Evolutionary conservation across 30 jellyfish, hydroid and myxozoan species (phyloP), one percentile per base, ranked within the genome.

Genomic region (Morbakka virulenta): DNA sequence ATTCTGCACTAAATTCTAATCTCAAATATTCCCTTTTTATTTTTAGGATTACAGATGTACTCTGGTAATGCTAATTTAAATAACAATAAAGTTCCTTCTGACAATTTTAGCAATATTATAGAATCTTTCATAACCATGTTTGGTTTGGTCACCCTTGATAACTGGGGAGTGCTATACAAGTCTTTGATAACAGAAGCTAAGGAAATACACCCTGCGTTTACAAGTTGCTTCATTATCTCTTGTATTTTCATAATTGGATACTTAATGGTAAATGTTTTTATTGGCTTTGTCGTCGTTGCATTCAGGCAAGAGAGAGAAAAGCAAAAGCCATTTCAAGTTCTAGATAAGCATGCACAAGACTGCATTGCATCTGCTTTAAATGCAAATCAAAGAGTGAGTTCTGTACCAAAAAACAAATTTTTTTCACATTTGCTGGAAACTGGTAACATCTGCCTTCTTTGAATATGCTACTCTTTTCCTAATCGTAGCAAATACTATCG

Each of bases 211-310:
- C 0, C 49, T 1, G 64, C 87, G 2, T 36, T 77, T 21, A 11
- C 79, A 6, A 31, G 50, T 28, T 6, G 67, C 52, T 87, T 50
- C 83, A 35, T 87, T 62, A 36, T 79, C 28, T 79, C 96, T 22
- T 87, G 72, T 49, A 26, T 87, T 22, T 52, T 87, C 0, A 51
- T 87, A 21, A 87, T 78, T 83, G 80, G 95, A 4, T 87, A 79
- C 74, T 52, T 87, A 51, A 79, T 81, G 89, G 63, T 87, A 25
- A 87, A 87, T 48, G 89, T 87, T 12, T 71, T 87, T 50, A 86
- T 87, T 64, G 96, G 96, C 36, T 79, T 87, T 52, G 80, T 87
- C 2, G 86, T 81, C 31, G 88, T 87, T 49, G 86, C 89, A 25
- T 87, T 87, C 48, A 94, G 73, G 17, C 67, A 31, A n/a, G 96